Evolutionary conservation across 2,797 vertebrate genomes (phyloP).

Genomic region (Telmatherina bonti): DNA sequence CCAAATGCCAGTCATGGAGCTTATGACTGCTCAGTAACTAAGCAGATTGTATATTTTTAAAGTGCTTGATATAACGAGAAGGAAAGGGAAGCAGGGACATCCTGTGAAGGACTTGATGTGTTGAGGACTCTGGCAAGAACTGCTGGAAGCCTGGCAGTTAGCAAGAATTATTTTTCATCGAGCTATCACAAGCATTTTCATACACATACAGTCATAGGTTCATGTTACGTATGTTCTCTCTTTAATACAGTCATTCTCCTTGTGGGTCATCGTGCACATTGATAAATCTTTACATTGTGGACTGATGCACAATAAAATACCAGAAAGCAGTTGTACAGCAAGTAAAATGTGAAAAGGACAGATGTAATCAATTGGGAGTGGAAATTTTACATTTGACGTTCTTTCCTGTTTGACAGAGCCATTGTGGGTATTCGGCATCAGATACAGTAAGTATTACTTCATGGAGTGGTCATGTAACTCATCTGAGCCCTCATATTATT

Average conservation of each 20-base stretch:
- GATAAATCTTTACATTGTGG: slow-evolving; percentile 59
- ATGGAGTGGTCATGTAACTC: no score
- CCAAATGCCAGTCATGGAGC: slow-evolving; percentile 74
- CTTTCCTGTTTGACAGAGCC: neutral
- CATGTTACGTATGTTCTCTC: slow-evolving; percentile 43
- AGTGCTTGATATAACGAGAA: slow-evolving; percentile 60
- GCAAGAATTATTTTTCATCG: slow-evolving; percentile 65
- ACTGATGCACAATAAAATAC: slow-evolving; percentile 19
- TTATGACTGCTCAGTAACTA: slow-evolving; percentile 70
- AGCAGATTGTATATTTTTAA: slow-evolving; percentile 79
- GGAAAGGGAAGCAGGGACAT: slow-evolving; percentile 55
- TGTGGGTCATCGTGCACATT: slow-evolving; percentile 51
- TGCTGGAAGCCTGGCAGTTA: slow-evolving; percentile 66
- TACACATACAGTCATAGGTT: slow-evolving; percentile 49
- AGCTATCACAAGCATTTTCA: slow-evolving; percentile 71
- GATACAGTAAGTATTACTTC: no score
- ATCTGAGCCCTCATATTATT: neutral
- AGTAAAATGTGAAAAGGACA: neutral
- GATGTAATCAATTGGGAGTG: neutral
- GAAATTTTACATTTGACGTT: neutral
- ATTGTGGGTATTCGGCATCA: no score
- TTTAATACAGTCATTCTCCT: slow-evolving; percentile 53
- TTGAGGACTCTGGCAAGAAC: slow-evolving; percentile 68
- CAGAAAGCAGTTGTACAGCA: neutral
- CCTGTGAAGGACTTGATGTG: slow-evolving; percentile 65